Evolutionary conservation across 2,797 vertebrate genomes (phyloP).

Genomic region (Simalia tracyae): DNA sequence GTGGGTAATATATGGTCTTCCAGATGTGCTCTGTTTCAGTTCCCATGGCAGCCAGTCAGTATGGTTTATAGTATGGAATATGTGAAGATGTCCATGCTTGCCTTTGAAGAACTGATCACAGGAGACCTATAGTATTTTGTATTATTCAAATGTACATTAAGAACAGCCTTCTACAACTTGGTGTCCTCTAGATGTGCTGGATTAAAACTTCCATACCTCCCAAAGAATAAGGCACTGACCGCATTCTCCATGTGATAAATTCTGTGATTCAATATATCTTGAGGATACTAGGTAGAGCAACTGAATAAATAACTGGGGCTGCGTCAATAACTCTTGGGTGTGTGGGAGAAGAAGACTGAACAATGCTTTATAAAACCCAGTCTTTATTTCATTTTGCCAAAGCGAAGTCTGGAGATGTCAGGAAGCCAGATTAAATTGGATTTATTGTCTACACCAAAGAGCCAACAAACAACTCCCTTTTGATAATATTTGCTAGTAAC

Average conservation of each 20-base stretch:
- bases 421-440: slow-evolving; percentile 41
- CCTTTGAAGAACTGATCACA: too few relatives aligned
- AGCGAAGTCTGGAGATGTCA: slow-evolving; percentile 43
- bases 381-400: slow-evolving; percentile 43
- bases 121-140: too few relatives aligned
- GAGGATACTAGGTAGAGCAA: not conserved
- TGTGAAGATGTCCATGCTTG: too few relatives aligned
- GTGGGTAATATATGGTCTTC: too few relatives aligned
- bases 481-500: slow-evolving; percentile 44
- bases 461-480: slow-evolving; percentile 28
- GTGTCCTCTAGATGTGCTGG: too few relatives aligned
- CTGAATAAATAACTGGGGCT: not conserved
- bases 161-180: too few relatives aligned
- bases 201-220: too few relatives aligned
- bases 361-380: slow-evolving; percentile 42
- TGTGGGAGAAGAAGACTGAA: slow-evolving; percentile 7
- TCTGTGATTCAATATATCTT: not conserved
- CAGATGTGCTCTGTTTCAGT: too few relatives aligned
- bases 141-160: too few relatives aligned
- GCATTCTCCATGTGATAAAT: not conserved
- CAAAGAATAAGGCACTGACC: too few relatives aligned
- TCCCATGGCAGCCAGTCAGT: too few relatives aligned
- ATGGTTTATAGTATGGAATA: too few relatives aligned
- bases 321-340: not conserved
- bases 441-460: slow-evolving; percentile 42